Evolutionary conservation across 2,113 vertebrate genomes (phyloP).

Genomic region (Bettongia penicillata): DNA sequence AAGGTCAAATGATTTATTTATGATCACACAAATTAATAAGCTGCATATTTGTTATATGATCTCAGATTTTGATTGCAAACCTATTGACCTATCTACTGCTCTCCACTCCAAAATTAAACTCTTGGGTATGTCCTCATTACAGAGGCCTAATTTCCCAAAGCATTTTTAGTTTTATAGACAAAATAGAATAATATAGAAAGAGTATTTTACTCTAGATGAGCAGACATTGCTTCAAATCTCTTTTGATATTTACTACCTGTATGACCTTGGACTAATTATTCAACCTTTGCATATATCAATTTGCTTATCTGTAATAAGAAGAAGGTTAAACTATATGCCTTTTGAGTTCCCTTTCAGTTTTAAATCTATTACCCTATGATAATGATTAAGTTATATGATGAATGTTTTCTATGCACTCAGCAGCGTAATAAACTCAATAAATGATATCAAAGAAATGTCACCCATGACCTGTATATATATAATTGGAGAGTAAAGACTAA

Average conservation of each 20-base stretch:
- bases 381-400: background rate
- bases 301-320: background rate
- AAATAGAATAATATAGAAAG: background rate
- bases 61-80: background rate
- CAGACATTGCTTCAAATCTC: background rate
- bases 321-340: background rate
- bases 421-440: background rate
- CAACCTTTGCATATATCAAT: background rate
- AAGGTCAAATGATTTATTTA: background rate
- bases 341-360: background rate
- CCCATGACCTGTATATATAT: background rate
- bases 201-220: background rate
- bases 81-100: background rate
- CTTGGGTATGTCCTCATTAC: background rate
- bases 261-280: background rate
- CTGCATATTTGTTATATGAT: background rate
- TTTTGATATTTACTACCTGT: background rate
- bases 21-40: background rate
- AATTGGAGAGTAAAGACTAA: background rate
- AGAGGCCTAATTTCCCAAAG: background rate
- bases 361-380: background rate
- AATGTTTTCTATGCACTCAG: background rate
- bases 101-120: background rate
- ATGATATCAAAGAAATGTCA: background rate
- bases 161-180: background rate